These are phyloP conservation scores for Fregetta grallaria DNA, from an alignment of 2,113 vertebrate genomes.

Conservation along the genomic window DNA sequence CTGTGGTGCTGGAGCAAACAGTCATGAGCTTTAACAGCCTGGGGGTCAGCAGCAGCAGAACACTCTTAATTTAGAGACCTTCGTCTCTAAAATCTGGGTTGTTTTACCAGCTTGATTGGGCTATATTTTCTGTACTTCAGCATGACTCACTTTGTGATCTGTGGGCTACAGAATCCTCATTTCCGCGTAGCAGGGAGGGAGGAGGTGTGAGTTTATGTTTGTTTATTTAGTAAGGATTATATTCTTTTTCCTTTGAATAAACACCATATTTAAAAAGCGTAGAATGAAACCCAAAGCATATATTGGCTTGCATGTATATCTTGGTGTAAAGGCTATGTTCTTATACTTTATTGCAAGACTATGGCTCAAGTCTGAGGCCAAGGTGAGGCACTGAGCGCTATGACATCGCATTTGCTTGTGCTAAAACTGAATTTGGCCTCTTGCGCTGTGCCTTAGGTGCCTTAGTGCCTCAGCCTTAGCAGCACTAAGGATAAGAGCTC, in stretches of 20 bases:
- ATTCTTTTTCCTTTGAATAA: not conserved
- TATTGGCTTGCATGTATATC: not conserved
- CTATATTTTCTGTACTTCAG: not conserved
- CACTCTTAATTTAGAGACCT: conserved; percentile 1
- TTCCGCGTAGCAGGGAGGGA: not conserved
- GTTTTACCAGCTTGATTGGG: not conserved
- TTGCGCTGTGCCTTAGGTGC: not conserved
- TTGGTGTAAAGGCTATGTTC: not conserved
- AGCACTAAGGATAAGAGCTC: not conserved
- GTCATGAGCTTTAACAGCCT: conserved; percentile 6
- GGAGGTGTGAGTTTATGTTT: not conserved
- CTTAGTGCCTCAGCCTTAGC: not conserved
- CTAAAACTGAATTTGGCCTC: not conserved
- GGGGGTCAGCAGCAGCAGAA: not conserved
- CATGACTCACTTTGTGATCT: not conserved
- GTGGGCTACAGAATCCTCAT: not conserved
- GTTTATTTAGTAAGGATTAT: not conserved
- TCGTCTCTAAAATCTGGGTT: not conserved
- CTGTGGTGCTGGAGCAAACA: not conserved
- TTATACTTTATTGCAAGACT: not conserved
- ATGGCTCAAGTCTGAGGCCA: not conserved
- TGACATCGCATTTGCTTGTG: not conserved
- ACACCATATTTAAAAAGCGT: not conserved
- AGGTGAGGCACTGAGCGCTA: not conserved
- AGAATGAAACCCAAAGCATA: not conserved